Base-by-base conservation (phyloP, 2,113 vertebrate species). In the Psittacula cyanocephala region DNA sequence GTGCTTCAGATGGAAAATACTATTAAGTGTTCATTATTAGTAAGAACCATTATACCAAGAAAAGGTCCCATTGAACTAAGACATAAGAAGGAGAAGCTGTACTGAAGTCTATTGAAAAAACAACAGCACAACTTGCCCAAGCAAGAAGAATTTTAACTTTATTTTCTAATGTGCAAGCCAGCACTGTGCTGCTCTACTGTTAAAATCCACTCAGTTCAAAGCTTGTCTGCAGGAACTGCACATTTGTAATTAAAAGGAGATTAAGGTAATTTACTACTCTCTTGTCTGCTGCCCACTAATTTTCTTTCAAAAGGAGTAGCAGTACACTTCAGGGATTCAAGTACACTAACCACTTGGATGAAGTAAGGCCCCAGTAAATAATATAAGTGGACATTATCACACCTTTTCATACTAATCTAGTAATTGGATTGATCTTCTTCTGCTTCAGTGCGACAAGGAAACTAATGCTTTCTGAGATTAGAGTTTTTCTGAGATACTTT, bases 211-310 rank as follows among this genome's bases (percentile, higher is more conserved):
- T 79, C 74, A 68, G 43, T 91, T 79, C 55, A 71, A 84, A 64
- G 14, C 23, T 33, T 68, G 29, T 79, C 82, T 92, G 59, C 33
- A 95, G 75, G 63, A 94, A 27, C 35, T 37, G 43, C 44, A 69
- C 27, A 64, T 80, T 93, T 86, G 67, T 92, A 93, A 92, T 95
- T 95, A 95, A 93, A 90, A 92, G 62, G 37, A 91, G 81, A 95
- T 91, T 84, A 94, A 93, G 78, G 62, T 89, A 94, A 95, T 94
- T 91, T 94, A 72, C 57, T 67, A 53, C 64, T 75, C 52, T 76
- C 81, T 64, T 81, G 47, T 93, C 85, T 82, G 35, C 15, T 94
- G 44, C 67, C 74, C 43, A 4, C 35, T 85, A 91, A 91, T 96
- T 94, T 96, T 94, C 65, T 68, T 86, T 87, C 47, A 35, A 47